These are phyloP conservation scores for Myiotriccus ornatus DNA, from an alignment of 2,797 vertebrate genomes.

Conservation along the genomic window DNA sequence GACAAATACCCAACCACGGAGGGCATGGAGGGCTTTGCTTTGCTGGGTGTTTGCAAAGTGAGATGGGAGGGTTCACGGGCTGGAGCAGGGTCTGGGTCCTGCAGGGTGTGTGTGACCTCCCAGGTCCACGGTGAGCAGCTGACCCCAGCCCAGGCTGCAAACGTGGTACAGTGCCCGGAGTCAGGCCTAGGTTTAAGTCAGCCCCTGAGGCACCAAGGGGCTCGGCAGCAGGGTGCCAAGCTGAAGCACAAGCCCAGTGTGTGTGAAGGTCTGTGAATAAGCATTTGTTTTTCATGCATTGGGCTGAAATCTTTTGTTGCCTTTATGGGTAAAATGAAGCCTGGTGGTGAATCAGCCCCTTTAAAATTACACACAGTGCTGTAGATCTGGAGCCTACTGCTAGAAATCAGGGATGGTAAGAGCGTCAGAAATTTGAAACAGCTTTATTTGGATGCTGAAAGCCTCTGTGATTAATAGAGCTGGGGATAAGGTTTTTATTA, in stretches of 20 bases:
- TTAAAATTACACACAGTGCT: neutral
- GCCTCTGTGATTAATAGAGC: neutral
- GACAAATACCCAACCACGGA: neutral
- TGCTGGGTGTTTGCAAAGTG: neutral
- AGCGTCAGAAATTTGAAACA: neutral
- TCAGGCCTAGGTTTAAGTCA: neutral
- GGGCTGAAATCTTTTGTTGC: neutral
- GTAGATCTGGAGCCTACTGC: neutral
- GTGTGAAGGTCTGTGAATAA: neutral
- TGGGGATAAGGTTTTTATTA: neutral
- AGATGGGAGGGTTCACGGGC: neutral
- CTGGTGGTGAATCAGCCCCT: neutral
- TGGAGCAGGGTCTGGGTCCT: neutral
- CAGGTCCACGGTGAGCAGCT: neutral
- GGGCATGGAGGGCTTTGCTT: neutral
- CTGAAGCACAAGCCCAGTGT: neutral
- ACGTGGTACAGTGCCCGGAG: neutral
- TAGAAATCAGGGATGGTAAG: neutral
- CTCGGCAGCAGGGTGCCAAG: neutral
- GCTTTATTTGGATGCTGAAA: neutral
- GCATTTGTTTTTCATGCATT: neutral
- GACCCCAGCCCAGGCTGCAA: neutral
- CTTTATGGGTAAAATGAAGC: neutral
- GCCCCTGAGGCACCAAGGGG: neutral
- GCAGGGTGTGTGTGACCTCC: rapidly evolving